Conservation (phyloP, 2,113 vertebrate genomes). For the Scomber colias region DNA sequence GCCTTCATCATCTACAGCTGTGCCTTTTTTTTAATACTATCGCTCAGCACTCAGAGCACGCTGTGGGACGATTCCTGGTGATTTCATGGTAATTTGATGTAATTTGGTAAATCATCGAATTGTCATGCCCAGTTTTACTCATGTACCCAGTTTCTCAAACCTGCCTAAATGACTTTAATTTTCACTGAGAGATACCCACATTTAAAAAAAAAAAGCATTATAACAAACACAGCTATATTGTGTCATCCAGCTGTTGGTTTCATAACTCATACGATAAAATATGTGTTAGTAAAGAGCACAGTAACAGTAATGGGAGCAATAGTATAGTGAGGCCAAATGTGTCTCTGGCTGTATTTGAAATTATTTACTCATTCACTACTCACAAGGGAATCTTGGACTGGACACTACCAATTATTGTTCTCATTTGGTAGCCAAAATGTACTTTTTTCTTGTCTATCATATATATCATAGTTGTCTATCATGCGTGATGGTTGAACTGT, state of each 20-base stretch:
- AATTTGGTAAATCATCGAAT: slow-evolving; percentile 63
- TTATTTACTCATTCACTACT: not conserved
- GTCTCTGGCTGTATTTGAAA: slow-evolving; percentile 23
- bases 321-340: not conserved
- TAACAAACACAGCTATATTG: slow-evolving; percentile 39
- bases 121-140: slow-evolving; percentile 29
- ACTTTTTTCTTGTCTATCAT: not conserved
- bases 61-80: slow-evolving; percentile 15
- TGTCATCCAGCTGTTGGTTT: slow-evolving; percentile 50
- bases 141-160: slow-evolving; percentile 29
- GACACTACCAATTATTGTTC: too few species aligned
- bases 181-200: slow-evolving; percentile 47
- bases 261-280: not conserved
- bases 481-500: not conserved
- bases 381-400: too few species aligned
- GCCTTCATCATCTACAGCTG: slow-evolving; percentile 61
- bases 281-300: slow-evolving; percentile 37
- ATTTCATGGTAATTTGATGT: slow-evolving; percentile 54
- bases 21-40: slow-evolving; percentile 6
- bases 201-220: slow-evolving; percentile 38
- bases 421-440: not conserved
- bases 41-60: not conserved
- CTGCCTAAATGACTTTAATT: slow-evolving; percentile 20
- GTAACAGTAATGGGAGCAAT: slow-evolving; percentile 21
- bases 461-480: too few species aligned